Base-by-base conservation (phyloP, 2,888 invertebrate genomes). In the Hirudinaria manillensis region DNA sequence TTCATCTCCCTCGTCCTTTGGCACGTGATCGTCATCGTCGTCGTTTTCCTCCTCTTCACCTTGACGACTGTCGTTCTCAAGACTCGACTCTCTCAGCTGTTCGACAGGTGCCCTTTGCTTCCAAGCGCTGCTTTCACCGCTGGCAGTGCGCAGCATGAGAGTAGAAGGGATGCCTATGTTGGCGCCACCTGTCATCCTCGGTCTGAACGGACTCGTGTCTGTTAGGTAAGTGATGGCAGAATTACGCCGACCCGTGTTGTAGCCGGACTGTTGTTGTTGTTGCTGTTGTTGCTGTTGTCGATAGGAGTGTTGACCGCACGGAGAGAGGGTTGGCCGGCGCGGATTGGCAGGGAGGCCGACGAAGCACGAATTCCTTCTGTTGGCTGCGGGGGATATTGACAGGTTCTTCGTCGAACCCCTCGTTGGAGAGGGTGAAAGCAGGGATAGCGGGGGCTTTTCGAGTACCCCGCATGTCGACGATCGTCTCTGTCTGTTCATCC, bases 211-310 rank as follows among this genome's bases (percentile, higher is more conserved):
- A 66, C 65, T 61, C 10, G 71, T 55, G n/a, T 76, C 74, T 21
- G 70, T 74, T 16, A 76, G 74, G 61, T 76, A 76, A 29, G 76
- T 76, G 72, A 76, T 76, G 45, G 76, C 76, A 24, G 76, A 76
- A 29, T 74, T 74, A 3, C 76, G 24, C 32, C 76, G 67, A 0
- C 73, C 73, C n/a, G 65, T 65, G 66, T 76, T 53, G 56, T 38
- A 73, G 32, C 19, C n/a, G n/a, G 53, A 32, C 45, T 32, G 27
- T 34, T 29, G 38, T 65, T 72, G 36, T 51, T 36, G 36, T 53
- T 67, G 34, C 3, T 45, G 13, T 19, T 7, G 13, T 21, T 13
- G 13, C 21, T 16, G 53, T 21, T 53, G 53, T 16, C 53, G 29
- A n/a, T 61, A 61, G 29, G 24, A 1, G 10, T 27, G 24, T 27